These are phyloP conservation scores for Podargus strigoides DNA, from an alignment of 2,797 vertebrate genomes.

Conservation along the genomic window DNA sequence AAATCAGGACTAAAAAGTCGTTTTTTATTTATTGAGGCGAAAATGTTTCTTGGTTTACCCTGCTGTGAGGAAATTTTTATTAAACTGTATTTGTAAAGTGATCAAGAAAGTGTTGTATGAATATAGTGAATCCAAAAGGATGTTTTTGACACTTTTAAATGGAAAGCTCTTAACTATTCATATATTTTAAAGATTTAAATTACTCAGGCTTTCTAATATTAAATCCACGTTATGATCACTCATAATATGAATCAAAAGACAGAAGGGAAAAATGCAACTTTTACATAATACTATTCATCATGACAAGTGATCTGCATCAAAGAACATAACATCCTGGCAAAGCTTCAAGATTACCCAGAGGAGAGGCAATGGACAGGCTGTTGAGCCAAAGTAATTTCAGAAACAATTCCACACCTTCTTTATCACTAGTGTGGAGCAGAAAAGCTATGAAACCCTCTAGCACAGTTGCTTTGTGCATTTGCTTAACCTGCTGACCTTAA, in stretches of 20 bases:
- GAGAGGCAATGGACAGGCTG: constrained; percentile 22
- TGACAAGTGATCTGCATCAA: constrained; percentile 48
- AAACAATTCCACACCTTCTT: constrained; percentile 29
- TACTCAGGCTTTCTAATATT: background rate
- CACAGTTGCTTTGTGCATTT: background rate
- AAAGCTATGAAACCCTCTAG: background rate
- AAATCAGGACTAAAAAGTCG: background rate
- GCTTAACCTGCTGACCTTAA: constrained; percentile 16
- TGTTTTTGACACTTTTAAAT: background rate
- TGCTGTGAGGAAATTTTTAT: background rate
- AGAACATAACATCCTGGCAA: constrained; percentile 42
- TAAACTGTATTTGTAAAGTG: background rate
- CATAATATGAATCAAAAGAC: background rate
- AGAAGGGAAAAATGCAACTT: constrained; percentile 26
- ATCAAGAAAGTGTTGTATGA: background rate
- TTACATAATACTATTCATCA: constrained; percentile 12
- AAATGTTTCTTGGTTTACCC: background rate
- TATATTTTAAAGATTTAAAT: background rate
- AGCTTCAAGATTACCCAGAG: constrained; percentile 43
- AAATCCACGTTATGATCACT: background rate
- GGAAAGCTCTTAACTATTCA: background rate
- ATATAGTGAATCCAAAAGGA: background rate
- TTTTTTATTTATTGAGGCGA: background rate
- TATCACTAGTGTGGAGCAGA: background rate
- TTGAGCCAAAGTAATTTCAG: constrained; percentile 9